These are phyloP conservation scores for Nothocercus nigrocapillus DNA, from an alignment of 2,113 vertebrate genomes.

Conservation along the genomic window DNA sequence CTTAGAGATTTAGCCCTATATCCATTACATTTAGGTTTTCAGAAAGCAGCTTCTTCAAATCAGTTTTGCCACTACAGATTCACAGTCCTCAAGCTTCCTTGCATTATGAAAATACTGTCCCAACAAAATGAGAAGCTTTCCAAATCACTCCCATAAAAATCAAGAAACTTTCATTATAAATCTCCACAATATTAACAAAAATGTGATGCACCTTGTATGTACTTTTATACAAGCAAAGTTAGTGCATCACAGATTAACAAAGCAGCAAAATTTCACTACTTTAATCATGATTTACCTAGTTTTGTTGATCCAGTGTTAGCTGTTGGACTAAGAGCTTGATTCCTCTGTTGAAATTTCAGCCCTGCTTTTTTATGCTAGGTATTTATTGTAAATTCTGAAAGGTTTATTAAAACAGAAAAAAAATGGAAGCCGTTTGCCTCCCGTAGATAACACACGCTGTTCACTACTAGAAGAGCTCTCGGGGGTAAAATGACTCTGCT, in stretches of 20 bases:
- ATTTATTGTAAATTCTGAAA: background rate
- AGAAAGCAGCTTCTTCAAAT: background rate
- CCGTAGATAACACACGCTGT: background rate
- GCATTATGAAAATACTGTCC: background rate
- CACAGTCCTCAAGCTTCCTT: background rate
- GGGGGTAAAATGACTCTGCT: background rate
- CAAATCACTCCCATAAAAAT: background rate
- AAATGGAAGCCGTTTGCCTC: background rate
- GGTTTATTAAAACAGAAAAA: background rate
- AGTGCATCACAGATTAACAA: background rate
- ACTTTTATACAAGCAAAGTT: background rate
- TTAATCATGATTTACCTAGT: background rate
- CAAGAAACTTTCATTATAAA: background rate
- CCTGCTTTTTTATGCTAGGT: background rate
- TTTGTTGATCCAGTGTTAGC: background rate
- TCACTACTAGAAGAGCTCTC: background rate
- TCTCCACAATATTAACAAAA: background rate
- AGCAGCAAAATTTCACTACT: background rate
- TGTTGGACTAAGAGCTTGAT: background rate
- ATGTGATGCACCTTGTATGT: background rate
- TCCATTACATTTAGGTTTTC: background rate
- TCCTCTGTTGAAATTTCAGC: background rate
- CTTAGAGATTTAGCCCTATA: background rate
- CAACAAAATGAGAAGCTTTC: conserved; percentile 3
- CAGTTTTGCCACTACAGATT: background rate